Evolutionary conservation across 2,797 vertebrate genomes (phyloP).

Genomic region (Urophycis tenuis): DNA sequence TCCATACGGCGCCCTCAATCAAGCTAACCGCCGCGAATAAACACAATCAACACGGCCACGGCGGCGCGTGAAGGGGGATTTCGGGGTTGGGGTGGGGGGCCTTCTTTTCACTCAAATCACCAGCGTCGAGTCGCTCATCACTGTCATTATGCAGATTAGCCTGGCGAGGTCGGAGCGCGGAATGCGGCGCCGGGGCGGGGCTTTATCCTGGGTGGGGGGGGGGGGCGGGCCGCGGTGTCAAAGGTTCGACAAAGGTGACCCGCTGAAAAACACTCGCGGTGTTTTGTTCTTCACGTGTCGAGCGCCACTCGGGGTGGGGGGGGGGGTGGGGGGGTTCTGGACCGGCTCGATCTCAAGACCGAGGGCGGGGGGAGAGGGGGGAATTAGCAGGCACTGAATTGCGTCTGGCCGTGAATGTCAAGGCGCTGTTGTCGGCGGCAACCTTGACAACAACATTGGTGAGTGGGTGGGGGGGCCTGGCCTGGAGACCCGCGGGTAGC

Average conservation of each 20-base stretch:
- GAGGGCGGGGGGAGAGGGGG: too few species aligned
- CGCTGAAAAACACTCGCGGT: constrained; percentile 45
- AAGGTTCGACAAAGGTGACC: constrained; percentile 42
- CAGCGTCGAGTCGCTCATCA: constrained; percentile 58
- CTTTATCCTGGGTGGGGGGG: constrained; percentile 22
- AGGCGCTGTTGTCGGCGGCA: constrained; percentile 43
- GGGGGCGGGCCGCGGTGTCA: constrained; percentile 41
- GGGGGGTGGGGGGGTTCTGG: constrained; percentile 33
- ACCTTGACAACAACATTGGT: constrained; percentile 41
- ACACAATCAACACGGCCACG: constrained; percentile 68
- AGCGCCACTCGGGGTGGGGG: constrained; percentile 21
- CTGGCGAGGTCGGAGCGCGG: background rate
- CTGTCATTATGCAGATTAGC: constrained; percentile 66
- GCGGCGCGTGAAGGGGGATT: constrained; percentile 57
- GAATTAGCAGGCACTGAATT: constrained; percentile 41
- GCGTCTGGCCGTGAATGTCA: constrained; percentile 51
- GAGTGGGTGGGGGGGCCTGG: background rate
- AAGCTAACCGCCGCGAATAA: constrained; percentile 66
- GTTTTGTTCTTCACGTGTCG: constrained; percentile 38
- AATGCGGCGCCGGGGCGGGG: constrained; percentile 29
- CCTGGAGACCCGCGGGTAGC: too few species aligned
- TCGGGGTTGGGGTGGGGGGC: constrained; percentile 37
- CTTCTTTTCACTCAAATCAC: constrained; percentile 51
- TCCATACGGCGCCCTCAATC: constrained; percentile 68
- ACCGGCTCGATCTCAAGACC: constrained; percentile 52